A percentile compares a stretch with the other conserved stretches of the same genome.
Conservation (phyloP, 2,888 invertebrate genomes). For the Lumbricus terrestris region DNA sequence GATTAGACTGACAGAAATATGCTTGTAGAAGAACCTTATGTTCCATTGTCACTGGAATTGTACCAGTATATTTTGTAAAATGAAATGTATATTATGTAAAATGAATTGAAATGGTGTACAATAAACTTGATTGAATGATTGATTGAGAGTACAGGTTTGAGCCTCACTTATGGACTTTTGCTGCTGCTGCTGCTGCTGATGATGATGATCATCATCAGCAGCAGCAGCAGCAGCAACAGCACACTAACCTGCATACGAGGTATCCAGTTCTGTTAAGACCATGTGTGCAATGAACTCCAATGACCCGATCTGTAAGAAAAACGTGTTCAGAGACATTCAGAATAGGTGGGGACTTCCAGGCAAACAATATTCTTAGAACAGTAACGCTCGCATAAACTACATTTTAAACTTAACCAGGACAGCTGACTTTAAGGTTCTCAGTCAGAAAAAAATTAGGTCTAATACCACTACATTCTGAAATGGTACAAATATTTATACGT, state of each 20-base stretch:
- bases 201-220: too few relatives aligned
- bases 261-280: constrained; percentile 64
- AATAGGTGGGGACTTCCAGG: background rate
- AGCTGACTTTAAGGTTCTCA: background rate
- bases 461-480: background rate
- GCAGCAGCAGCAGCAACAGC: background rate
- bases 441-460: background rate
- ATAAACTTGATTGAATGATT: too few relatives aligned
- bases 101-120: too few relatives aligned
- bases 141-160: too few relatives aligned
- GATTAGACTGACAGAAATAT: too few relatives aligned
- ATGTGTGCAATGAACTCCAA: constrained; percentile 64
- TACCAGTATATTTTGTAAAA: too few relatives aligned
- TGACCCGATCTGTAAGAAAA: constrained; percentile 54
- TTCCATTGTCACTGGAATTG: too few relatives aligned
- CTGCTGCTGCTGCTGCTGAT: too few relatives aligned
- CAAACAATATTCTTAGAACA: background rate
- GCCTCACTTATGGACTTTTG: too few relatives aligned
- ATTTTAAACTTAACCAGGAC: background rate
- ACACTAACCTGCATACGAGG: constrained; percentile 61
- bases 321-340: background rate
- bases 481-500: background rate
- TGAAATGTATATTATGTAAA: too few relatives aligned
- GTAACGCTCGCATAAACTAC: background rate
- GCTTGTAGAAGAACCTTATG: too few relatives aligned